These are phyloP conservation scores for Melolontha melolontha DNA, from an alignment of 2,888 invertebrate species.

Conservation along the genomic window DNA sequence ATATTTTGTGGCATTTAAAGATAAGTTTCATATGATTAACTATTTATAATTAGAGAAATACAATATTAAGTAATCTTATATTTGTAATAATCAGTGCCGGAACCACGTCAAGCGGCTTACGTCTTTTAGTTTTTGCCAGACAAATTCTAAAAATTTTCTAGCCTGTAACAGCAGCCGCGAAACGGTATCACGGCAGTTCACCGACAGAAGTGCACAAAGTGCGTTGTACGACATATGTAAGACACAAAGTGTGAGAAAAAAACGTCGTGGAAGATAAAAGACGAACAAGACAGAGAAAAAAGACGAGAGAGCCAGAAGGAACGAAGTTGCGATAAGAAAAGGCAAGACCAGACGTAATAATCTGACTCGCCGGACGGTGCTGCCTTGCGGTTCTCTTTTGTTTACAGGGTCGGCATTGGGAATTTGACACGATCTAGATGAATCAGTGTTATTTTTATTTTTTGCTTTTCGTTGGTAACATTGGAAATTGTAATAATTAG, in stretches of 20 bases:
- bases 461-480: no score
- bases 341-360: conserved; percentile 39
- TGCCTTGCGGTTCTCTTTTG: conserved; percentile 24
- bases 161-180: conserved; percentile 27
- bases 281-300: conserved; percentile 12
- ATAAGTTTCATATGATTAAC: no score
- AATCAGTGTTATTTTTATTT: no score
- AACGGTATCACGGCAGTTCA: conserved; percentile 35
- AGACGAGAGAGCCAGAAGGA: conserved; percentile 24
- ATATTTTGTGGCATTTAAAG: no score
- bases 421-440: no score
- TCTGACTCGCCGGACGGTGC: conserved; percentile 26
- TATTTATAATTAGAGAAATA: neutral
- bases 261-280: conserved; percentile 17
- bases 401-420: no score
- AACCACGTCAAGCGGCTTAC: neutral
- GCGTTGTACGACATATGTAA: conserved; percentile 39
- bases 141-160: conserved; percentile 30
- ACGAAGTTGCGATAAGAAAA: conserved; percentile 39
- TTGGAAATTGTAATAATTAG: no score
- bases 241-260: conserved; percentile 36
- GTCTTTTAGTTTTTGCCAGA: conserved; percentile 12
- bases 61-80: conserved; percentile 6
- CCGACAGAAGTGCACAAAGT: conserved; percentile 38
- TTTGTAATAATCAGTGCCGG: conserved; percentile 7